Evolutionary conservation across 2,113 vertebrate genomes (phyloP), one percentile per base, ranked within the genome.

Genomic region (Danio rerio): DNA sequence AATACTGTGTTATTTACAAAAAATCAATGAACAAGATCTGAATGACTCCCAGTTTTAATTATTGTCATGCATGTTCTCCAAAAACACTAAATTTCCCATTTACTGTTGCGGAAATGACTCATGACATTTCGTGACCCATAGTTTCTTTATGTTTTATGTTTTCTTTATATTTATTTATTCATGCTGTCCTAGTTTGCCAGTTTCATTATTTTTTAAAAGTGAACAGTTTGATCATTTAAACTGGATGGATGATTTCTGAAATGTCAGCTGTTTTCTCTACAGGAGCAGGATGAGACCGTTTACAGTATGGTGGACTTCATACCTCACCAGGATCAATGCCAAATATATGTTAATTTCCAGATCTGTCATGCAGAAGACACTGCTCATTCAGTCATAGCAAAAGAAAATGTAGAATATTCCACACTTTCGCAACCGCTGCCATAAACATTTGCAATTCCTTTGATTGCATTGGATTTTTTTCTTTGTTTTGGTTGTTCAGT

Each of bases 291-390:
- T 3, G 16, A 77, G 16, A 68, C 91, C 2, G 76, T 93, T 80
- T 94, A 94, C 89, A 89, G 90, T 7, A 85, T 90, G 2, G 90
- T 94, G 83, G 84, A 93, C 52, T 94, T 94, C 81, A 89, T 69
- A 61, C 81, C 83, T 58, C 61, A 84, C 49, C 65, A 88, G 82
- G 86, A 86, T 55, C 82, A 82, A 0, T 42, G 75, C 31, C 80
- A 85, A 55, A 50, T 93, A 11, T 92, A 92, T n/a, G 89, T 61
- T 71, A 93, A 93, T 81, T 69, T 91, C 66, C 81, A 31, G 75
- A 73, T 70, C 11, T 62, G 72, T 12, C 84, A 58, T 63, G 75
- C 72, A 42, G 71, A 7, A 81, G 45, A 16, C 0, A 45, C 31
- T 20, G 56, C 11, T 21, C 20, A 80, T 0, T 71, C 62, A 6